Evolutionary conservation across 1,140 invertebrate species (phyloP).

Genomic region (Lasioglossum baleicum): DNA sequence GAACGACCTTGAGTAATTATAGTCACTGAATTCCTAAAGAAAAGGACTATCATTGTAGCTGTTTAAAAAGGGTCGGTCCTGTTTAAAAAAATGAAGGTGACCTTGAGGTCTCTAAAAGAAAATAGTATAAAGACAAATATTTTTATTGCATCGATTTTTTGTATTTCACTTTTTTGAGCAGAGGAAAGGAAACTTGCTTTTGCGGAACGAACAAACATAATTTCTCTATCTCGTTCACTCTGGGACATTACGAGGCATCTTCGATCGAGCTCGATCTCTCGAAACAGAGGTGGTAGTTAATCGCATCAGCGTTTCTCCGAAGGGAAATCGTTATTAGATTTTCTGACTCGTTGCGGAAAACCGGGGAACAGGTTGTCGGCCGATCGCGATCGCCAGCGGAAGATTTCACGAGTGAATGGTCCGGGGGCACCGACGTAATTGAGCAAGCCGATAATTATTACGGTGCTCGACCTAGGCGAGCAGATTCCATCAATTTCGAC

Average conservation of each 20-base stretch:
- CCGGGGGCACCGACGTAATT: conserved; percentile 50
- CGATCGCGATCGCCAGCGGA: conserved; percentile 25
- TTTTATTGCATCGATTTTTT: too few species aligned
- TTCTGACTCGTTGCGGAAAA: conserved; percentile 19
- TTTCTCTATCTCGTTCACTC: too few species aligned
- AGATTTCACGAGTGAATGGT: conserved; percentile 48
- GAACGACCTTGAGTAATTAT: too few species aligned
- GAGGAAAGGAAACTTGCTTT: too few species aligned
- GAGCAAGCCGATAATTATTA: conserved; percentile 64
- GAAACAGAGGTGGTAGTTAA: background rate
- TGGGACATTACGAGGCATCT: background rate
- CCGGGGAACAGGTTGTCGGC: background rate
- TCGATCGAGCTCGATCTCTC: background rate
- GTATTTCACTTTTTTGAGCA: too few species aligned
- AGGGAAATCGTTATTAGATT: conserved; percentile 32
- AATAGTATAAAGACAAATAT: too few species aligned
- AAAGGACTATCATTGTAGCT: too few species aligned
- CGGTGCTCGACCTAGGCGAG: conserved; percentile 30
- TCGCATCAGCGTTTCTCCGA: background rate
- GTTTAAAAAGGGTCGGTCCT: too few species aligned
- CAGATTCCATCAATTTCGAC: conserved; percentile 42
- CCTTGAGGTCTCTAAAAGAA: too few species aligned
- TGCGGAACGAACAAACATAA: too few species aligned
- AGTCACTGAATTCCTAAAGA: too few species aligned
- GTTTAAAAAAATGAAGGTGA: too few species aligned